Base-by-base conservation (phyloP, 2,888 invertebrate species). In the Oxystoma pomonae region DNA sequence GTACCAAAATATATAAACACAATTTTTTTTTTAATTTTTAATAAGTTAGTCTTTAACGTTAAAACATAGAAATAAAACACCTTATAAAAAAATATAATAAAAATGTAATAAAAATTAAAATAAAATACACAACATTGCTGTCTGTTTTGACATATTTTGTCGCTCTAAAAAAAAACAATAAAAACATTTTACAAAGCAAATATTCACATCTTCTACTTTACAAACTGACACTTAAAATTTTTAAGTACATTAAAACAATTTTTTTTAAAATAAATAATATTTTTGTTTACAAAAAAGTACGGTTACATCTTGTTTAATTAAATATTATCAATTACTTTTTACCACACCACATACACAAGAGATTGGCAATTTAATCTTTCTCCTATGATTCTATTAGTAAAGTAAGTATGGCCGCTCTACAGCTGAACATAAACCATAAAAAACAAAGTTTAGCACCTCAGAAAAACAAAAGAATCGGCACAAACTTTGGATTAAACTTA, bases 271-370 rank as follows among this genome's bases (percentile, higher is more conserved):
- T 65, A 67, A 70, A 69, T 66, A 67, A 60, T 61, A 65, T 62
- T 60, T 68, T 69, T 67, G 65, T 66, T 66, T 68, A 65, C 67
- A 69, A 65, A 65, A 64, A 57, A 68, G 69, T 71, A 71, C 71
- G 68, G 67, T 64, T 68, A 68, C 35, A 35, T 12, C 12, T 12
- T 35, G 35, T 35, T n/a, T n/a, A n/a, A n/a, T n/a, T n/a, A 35
- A 3, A 35, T 35, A 35, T 35, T 35, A 35, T 35, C 35, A 7
- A 35, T 35, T 35, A 35, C 35, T 35, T 35, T 35, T 35, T 35
- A 68, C 66, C 68, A 71, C 69, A 69, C 69, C 69, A 73, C 35
- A 12, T 35, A 35, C 35, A 69, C 70, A 72, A 66, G 68, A 68
- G 65, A 72, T 70, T 72, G 68, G 65, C n/a, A n/a, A n/a, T n/a